Percentiles rank a stretch among this genome's conserved stretches.
Conservation (phyloP, 2,797 vertebrate genomes). For the Neostethus bicornis region DNA sequence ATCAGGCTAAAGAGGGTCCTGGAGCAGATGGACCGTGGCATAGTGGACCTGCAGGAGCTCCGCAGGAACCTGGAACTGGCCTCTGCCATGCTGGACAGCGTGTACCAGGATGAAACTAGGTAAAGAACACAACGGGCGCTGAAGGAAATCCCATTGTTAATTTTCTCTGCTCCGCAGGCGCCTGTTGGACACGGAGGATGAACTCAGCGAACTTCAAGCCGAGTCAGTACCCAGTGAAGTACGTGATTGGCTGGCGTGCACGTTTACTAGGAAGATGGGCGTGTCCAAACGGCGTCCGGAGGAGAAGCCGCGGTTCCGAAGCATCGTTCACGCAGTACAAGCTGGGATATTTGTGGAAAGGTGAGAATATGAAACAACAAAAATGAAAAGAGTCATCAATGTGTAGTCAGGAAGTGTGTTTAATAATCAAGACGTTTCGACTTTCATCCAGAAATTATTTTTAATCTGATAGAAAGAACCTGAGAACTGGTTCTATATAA, state of each 20-base stretch:
- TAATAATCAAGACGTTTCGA: too few species aligned
- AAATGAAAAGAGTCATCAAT: too few species aligned
- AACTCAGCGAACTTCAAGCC: slow-evolving; percentile 91
- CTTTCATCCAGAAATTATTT: too few species aligned
- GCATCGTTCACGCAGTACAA: slow-evolving; percentile 97
- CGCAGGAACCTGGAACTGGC: slow-evolving; percentile 96
- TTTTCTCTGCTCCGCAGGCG: slow-evolving; percentile 74
- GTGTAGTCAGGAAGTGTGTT: too few species aligned
- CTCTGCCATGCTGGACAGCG: slow-evolving; percentile 91
- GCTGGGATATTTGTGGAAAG: slow-evolving; percentile 99
- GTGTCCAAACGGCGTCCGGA: slow-evolving; percentile 89
- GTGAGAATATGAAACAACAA: too few species aligned
- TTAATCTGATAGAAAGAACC: too few species aligned
- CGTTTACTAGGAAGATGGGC: slow-evolving; percentile 97
- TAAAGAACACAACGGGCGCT: slow-evolving; percentile 32
- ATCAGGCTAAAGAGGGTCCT: slow-evolving; percentile 91
- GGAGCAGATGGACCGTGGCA: slow-evolving; percentile 93
- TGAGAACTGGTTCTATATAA: too few species aligned
- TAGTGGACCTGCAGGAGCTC: slow-evolving; percentile 90
- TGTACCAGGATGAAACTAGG: slow-evolving; percentile 98
- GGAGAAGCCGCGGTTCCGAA: slow-evolving; percentile 96
- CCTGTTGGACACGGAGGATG: slow-evolving; percentile 94
- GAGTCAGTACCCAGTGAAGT: slow-evolving; percentile 95
- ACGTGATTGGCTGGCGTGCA: slow-evolving; percentile 96
- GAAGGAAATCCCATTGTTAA: neutral